phyloP scores from a whole-genome alignment of 2,797 vertebrate genomes.

The Poeciliopsis paucimaculata region DNA sequence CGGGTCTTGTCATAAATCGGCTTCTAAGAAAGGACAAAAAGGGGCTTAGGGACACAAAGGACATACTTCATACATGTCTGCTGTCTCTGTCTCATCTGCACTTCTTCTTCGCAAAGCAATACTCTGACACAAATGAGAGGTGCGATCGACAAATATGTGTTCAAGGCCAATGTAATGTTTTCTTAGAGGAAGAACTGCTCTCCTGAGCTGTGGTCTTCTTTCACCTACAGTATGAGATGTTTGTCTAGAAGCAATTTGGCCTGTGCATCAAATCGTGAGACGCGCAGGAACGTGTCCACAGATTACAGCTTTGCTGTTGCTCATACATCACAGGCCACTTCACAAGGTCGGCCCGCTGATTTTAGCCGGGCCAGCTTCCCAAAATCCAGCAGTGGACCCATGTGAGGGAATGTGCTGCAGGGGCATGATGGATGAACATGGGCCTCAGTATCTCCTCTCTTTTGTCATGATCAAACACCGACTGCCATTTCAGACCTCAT shows the following conservation, averaged over 20 bases:
- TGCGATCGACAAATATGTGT: slow-evolving; percentile 58
- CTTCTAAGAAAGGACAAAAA: slow-evolving; percentile 50
- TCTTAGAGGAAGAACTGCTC: slow-evolving; percentile 38
- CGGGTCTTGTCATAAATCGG: slow-evolving; percentile 38
- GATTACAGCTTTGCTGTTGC: slow-evolving; percentile 39
- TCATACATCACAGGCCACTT: slow-evolving; percentile 45
- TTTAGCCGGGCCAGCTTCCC: slow-evolving; percentile 43
- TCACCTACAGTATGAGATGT: slow-evolving; percentile 47
- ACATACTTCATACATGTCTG: slow-evolving; percentile 50
- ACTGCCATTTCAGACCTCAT: slow-evolving; percentile 58
- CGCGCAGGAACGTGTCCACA: slow-evolving; percentile 51
- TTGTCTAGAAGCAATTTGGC: slow-evolving; percentile 70
- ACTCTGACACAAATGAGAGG: slow-evolving; percentile 57
- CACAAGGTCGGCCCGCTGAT: slow-evolving; percentile 39
- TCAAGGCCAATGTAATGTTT: slow-evolving; percentile 62
- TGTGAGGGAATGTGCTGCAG: slow-evolving; percentile 41
- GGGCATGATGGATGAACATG: slow-evolving; percentile 59
- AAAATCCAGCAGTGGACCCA: slow-evolving; percentile 39
- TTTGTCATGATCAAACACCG: slow-evolving; percentile 46
- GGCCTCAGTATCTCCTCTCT: slow-evolving; percentile 38
- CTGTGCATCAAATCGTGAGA: slow-evolving; percentile 57
- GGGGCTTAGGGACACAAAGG: slow-evolving; percentile 49
- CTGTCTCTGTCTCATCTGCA: slow-evolving; percentile 36
- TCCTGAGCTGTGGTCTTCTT: slow-evolving; percentile 52
- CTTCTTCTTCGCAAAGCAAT: slow-evolving; percentile 29